Conservation (phyloP, 2,797 vertebrate genomes). For the Ptychadena robeensis region DNA sequence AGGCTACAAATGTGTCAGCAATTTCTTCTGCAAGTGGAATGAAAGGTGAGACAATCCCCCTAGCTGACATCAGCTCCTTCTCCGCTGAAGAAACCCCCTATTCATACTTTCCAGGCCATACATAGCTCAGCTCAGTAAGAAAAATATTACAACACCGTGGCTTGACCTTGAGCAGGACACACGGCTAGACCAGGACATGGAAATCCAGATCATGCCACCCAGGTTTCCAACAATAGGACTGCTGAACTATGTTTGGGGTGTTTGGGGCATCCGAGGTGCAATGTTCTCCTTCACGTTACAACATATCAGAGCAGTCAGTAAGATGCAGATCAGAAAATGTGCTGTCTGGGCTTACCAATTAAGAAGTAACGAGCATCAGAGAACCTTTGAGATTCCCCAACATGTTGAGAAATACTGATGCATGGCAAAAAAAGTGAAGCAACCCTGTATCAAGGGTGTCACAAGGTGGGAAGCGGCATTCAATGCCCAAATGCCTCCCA, state of each 20-base stretch:
- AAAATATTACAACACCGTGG: slow-evolving; percentile 11
- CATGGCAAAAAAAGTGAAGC: no score
- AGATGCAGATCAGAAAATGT: no score
- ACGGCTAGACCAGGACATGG: not conserved
- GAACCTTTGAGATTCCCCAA: no score
- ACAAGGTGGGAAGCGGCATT: no score
- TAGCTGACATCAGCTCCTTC: slow-evolving; percentile 18
- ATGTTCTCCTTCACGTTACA: not conserved
- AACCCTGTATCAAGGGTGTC: no score
- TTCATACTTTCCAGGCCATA: slow-evolving; percentile 24
- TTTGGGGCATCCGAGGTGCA: not conserved
- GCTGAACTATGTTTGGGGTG: not conserved
- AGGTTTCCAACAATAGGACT: not conserved
- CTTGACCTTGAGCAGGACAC: not conserved
- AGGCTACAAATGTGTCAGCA: not conserved
- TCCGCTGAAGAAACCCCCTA: not conserved
- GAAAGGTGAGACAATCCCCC: not conserved
- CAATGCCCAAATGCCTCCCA: no score
- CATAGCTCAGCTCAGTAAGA: not conserved
- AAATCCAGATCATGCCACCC: not conserved
- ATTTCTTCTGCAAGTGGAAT: not conserved
- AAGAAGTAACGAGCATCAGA: no score
- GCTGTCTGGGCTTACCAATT: no score
- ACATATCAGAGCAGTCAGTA: no score
- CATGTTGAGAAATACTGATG: no score